Evolutionary conservation across 2,113 vertebrate species (phyloP).

Genomic region (Eclectus roratus): DNA sequence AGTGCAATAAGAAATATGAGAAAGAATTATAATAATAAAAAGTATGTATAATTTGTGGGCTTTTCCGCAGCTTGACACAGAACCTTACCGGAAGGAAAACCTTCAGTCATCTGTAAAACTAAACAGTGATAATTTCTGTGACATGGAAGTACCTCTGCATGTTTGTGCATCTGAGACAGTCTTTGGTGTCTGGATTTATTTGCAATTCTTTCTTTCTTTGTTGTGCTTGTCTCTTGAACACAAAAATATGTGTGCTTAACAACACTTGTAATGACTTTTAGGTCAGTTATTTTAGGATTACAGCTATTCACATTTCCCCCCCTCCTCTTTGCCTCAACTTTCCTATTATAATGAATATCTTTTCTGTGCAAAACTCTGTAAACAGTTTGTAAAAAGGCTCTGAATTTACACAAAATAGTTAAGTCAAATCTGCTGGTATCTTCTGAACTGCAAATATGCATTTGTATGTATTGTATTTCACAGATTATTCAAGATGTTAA

Average conservation of each 20-base stretch:
- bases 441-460: neutral
- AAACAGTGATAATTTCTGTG: neutral
- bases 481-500: neutral
- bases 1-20: neutral
- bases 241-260: neutral
- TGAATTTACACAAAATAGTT: neutral
- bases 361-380: neutral
- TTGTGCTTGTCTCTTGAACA: neutral
- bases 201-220: neutral
- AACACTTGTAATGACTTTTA: neutral
- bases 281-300: neutral
- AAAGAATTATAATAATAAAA: neutral
- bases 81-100: neutral
- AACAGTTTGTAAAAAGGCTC: neutral
- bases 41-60: accelerated
- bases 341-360: neutral
- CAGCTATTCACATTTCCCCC: neutral
- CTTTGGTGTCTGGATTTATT: neutral
- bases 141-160: neutral
- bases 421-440: neutral
- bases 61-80: neutral
- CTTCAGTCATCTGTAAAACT: neutral
- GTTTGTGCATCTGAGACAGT: neutral
- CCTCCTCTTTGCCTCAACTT: neutral
- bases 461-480: neutral